These are phyloP conservation scores for Xiphorhynchus elegans DNA, from an alignment of 2,113 vertebrate genomes.

Conservation along the genomic window DNA sequence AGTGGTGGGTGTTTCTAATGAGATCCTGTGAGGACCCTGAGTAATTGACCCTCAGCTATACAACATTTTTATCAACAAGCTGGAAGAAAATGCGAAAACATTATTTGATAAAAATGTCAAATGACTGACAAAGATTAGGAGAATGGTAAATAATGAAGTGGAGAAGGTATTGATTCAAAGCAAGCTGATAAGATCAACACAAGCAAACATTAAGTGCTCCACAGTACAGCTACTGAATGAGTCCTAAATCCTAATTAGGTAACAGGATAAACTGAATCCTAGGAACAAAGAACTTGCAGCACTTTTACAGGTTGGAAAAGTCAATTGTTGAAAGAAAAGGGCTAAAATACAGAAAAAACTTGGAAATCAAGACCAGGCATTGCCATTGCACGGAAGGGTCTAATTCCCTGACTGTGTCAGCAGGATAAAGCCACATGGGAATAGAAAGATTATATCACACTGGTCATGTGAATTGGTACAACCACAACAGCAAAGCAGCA, in stretches of 20 bases:
- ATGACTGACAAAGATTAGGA: conserved; percentile 62
- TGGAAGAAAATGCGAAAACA: conserved; percentile 52
- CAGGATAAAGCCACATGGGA: neutral
- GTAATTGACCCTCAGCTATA: conserved; percentile 54
- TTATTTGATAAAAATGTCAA: conserved; percentile 66
- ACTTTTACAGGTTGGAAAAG: neutral
- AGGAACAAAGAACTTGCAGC: neutral
- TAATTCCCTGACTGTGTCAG: neutral
- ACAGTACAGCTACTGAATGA: neutral
- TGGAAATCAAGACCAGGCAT: neutral
- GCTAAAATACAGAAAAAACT: neutral
- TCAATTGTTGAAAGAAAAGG: neutral
- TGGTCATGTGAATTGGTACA: neutral
- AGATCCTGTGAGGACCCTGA: conserved; percentile 23
- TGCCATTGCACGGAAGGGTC: neutral
- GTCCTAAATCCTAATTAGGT: conserved; percentile 38
- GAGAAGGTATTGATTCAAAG: conserved; percentile 57
- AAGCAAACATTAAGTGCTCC: conserved; percentile 30
- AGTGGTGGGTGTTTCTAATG: conserved; percentile 37
- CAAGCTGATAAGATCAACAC: conserved; percentile 63
- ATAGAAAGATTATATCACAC: neutral
- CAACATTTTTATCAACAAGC: conserved; percentile 58
- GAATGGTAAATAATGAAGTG: conserved; percentile 65
- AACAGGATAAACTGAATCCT: conserved; percentile 1
- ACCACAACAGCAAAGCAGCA: neutral